Percentiles rank a stretch among this genome's conserved stretches.
These are phyloP conservation scores for Drosophila pruinosa DNA, from an alignment of 1,140 invertebrate genomes.

Conservation along the genomic window DNA sequence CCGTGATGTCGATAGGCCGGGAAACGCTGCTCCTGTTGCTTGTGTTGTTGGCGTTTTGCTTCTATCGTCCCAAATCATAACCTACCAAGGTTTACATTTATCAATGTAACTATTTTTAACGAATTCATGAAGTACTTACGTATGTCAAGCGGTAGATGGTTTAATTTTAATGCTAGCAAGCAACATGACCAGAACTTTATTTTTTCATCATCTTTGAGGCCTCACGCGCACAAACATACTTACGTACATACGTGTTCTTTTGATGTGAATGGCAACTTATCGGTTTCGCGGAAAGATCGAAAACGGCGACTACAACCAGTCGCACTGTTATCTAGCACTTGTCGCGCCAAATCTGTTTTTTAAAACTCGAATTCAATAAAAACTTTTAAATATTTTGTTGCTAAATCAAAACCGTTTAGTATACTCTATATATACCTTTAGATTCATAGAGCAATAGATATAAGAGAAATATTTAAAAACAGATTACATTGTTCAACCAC, in stretches of 20 bases:
- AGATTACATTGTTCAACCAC: no score
- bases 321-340: neutral
- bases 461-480: no score
- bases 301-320: neutral
- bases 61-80: slow-evolving; percentile 32
- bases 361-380: no score
- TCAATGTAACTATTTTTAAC: neutral
- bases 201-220: slow-evolving; percentile 31
- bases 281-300: neutral
- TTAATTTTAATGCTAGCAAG: slow-evolving; percentile 7
- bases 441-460: no score
- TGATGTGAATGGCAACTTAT: neutral
- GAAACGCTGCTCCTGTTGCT: slow-evolving; percentile 44
- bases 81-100: slow-evolving; percentile 4
- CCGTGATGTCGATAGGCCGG: slow-evolving; percentile 15
- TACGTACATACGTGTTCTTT: slow-evolving; percentile 33
- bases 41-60: slow-evolving; percentile 30
- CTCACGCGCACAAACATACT: slow-evolving; percentile 15
- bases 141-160: slow-evolving; percentile 17
- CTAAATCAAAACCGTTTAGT: no score
- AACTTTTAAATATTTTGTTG: no score
- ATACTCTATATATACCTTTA: no score
- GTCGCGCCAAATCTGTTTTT: neutral
- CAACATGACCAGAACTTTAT: slow-evolving; percentile 25
- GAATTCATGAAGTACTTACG: slow-evolving; percentile 1